Evolutionary conservation across 1,140 invertebrate genomes (phyloP), one percentile per base, ranked within the genome.

Genomic region (Capitella teleta): DNA sequence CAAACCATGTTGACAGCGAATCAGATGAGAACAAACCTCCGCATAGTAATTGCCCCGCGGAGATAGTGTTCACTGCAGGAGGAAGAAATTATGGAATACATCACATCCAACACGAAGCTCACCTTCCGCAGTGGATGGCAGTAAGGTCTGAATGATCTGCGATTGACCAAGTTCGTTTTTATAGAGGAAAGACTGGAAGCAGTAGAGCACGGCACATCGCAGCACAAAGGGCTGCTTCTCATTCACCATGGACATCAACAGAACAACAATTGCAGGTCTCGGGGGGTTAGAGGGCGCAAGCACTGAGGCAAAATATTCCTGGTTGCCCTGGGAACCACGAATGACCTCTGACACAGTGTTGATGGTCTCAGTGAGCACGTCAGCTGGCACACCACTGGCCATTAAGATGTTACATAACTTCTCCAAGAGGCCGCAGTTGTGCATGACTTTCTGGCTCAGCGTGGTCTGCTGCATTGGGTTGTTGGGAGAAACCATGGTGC

Each of bases 241-340:
- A 70, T 96, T 96, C 2, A 98, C 89, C 91, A 99, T 97, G 0
- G 92, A 96, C 85, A 97, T 92, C 10, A 99, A 70, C 6, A 99
- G 74, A 36, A 98, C 85, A 0, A 98, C 85, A 41, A 98, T 84
- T 1, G 87, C 90, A 1, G 94, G 87, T 42, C 83, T 80, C 12
- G 93, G 87, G 28, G 93, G 91, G 63, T 79, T 85, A 14, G 86
- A 87, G 0, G 91, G 92, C 0, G 93, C 92, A 74, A 87, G 82
- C n/a, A 97, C 86, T 53, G 79, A 81, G 1, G 85, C 82, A 63
- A 98, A 82, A 66, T 86, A 89, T 61, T 93, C 85, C 75, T 99
- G 96, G 73, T 97, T 98, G 8, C 74, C 77, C 26, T 81, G 76
- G 66, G 89, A 86, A 0, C 92, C 93, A 52, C 95, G 76, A 34